Base-by-base conservation (phyloP, 2,888 invertebrate genomes). In the Parnassius glacialis region DNA sequence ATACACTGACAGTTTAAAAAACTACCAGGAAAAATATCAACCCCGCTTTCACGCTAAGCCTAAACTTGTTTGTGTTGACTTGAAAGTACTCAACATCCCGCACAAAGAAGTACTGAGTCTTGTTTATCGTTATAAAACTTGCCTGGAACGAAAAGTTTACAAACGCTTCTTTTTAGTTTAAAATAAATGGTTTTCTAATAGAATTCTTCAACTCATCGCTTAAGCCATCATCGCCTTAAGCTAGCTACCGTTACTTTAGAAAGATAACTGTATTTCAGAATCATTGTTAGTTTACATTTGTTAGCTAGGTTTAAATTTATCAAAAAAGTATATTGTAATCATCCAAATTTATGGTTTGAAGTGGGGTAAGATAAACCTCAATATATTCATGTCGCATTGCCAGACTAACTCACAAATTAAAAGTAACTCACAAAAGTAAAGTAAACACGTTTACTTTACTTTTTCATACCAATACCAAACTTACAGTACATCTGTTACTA, bases 61-160 rank as follows among this genome's bases (percentile, higher is more conserved):
- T 57, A 61, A 61, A 61, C 61, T 57, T 61, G 57, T 52, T 57
- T 57, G 25, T 25, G 61, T 47, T 45, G 25, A 57, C 57, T 61
- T 57, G 57, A 61, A 45, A 61, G 52, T 57, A 61, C 61, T 61
- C 57, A 57, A 57, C 61, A 57, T 52, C 61, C 61, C 61, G 57
- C 61, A 61, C 61, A 61, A 61, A 61, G 61, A 61, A 61, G 57
- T 61, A 52, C 54, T 10, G 47, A 61, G 61, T 61, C 57, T 51
- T 51, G 61, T 61, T 61, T 61, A 56, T 61, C 45, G 60, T 61
- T 61, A 48, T 43, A 55, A 34, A 44, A 61, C 61, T 61, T 47
- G 61, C 56, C 52, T 57, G 5, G 7, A 34, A 34, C 34, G 61
- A 56, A 52, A 61, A 61, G 47, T 61, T 61, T 61, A 57, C 52